These are phyloP conservation scores for Cerceris ruficornis DNA, from an alignment of 2,888 invertebrate genomes.

Conservation along the genomic window DNA sequence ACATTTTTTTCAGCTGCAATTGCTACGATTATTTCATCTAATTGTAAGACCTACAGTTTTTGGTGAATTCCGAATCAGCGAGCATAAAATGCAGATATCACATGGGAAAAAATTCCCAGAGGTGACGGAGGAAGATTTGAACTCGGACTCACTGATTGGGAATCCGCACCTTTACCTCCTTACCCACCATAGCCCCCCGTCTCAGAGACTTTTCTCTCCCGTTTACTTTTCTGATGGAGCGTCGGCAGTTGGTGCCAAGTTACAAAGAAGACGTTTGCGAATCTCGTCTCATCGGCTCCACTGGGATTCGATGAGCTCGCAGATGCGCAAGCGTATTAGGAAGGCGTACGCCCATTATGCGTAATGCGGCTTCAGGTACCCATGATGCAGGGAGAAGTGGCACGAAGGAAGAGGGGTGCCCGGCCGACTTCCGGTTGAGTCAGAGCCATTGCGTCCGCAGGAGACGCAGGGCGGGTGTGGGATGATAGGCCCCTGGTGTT, in stretches of 20 bases:
- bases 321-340: conserved; percentile 54
- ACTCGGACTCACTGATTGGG: no score
- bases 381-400: conserved; percentile 58
- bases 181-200: no score
- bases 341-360: conserved; percentile 67
- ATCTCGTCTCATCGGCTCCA: conserved; percentile 26
- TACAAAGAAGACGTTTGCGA: conserved; percentile 13
- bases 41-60: no score
- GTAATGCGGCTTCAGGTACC: conserved; percentile 67
- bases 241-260: conserved; percentile 50
- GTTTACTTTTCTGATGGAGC: conserved; percentile 42
- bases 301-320: conserved; percentile 29
- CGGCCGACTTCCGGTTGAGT: conserved; percentile 79
- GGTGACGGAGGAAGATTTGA: no score
- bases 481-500: conserved; percentile 46
- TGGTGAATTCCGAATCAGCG: no score
- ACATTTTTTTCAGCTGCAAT: no score
- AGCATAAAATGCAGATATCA: no score
- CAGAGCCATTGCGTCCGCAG: conserved; percentile 68
- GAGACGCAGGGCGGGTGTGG: conserved; percentile 61
- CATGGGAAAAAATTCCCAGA: no score
- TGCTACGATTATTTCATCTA: no score
- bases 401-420: conserved; percentile 71
- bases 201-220: neutral
- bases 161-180: no score